Evolutionary conservation across 37 sponge, comb jelly and placozoan genomes (phyloP), one percentile per base, ranked within the genome.

Genomic region (Ephydatia muelleri): DNA sequence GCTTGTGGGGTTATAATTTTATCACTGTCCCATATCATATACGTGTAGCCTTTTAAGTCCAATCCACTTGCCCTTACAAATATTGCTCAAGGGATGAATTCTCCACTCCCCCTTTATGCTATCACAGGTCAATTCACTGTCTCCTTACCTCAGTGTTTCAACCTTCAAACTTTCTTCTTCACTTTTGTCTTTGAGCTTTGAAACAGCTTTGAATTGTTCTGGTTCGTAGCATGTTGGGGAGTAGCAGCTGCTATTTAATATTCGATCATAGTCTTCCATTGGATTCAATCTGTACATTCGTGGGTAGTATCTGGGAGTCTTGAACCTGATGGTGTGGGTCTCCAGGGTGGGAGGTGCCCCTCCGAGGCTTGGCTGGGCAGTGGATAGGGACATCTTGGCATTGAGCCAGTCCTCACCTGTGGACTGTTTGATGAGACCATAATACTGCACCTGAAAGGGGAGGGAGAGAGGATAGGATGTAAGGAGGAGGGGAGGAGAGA

Each of bases 321-420:
- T 43, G 66, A 86, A 86, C 38, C 39, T 72, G 23, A 86, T 78
- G 86, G 72, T 70, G 3, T 39, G 37, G n/a, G 80, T 86, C 5
- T 64, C 65, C 25, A 89, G 82, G 21, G 37, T 11, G 22, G 90
- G 90, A 65, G 90, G 75, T 27, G 81, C 49, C 27, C 93, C 93
- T 32, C 93, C 93, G 23, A 89, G 71, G 67, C 93, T 93, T 48
- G 93, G 93, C 72, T 82, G 64, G 35, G 93, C 93, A 57, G 93
- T 93, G 43, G 89, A 89, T 48, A 93, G 89, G 66, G 83, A 83
- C 43, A 89, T 84, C 65, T 83, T 78, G 68, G 89, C 93, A 82
- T 89, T 79, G 34, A 70, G 37, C 93, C 93, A 93, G 80, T 93
- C 93, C 86, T 93, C 93, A 37, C 89, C 93, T 32, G 93, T 93